Base-by-base conservation (phyloP, 2,113 vertebrate species). In the Zeus faber region DNA sequence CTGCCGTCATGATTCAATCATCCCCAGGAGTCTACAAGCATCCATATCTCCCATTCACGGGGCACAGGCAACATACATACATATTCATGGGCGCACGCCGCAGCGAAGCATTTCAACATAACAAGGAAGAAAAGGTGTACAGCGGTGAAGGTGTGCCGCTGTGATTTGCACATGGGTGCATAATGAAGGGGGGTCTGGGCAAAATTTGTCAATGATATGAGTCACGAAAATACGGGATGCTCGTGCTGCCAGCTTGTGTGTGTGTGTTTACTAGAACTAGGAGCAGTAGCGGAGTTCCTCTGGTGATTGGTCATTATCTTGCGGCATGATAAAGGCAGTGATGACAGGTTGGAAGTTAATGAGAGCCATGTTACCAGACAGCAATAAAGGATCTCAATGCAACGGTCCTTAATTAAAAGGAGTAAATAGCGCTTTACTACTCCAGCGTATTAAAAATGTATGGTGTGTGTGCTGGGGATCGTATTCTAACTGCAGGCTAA, bases 1-100 rank as follows among this genome's bases (percentile, higher is more conserved):
- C 69, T 72, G 49, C 58, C 71, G 40, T 29, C 49, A 59, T 77
- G 70, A 82, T 65, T 79, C 72, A 81, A 80, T 87, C 77, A 78
- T 60, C 51, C 74, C 54, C 16, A 24, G 40, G 29, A 51, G 54
- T 45, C 52, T 65, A 62, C 31, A 60, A 63, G 63, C 53, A 40
- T 25, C 51, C 55, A 25, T 50, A 39, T 67, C 63, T 65, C 33
- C 62, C 11, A 65, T 45, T 53, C 54, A 47, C 47, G 47, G 43
- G 37, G 13, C 63, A 40, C 35, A 54, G 67, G 72, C 21, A 6
- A 43, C 55, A 57, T 7, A 11, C 6, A 69, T 74, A 49, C 62
- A 77, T 83, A 79, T 77, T 77, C 59, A 44, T 21, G 20, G 51
- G 26, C 5, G n/a, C 20, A 23, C 16, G 29, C 65, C 27, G 26